Evolutionary conservation across 2,113 vertebrate species (phyloP), one percentile per base, ranked within the genome.

Genomic region (Camelus dromedarius): DNA sequence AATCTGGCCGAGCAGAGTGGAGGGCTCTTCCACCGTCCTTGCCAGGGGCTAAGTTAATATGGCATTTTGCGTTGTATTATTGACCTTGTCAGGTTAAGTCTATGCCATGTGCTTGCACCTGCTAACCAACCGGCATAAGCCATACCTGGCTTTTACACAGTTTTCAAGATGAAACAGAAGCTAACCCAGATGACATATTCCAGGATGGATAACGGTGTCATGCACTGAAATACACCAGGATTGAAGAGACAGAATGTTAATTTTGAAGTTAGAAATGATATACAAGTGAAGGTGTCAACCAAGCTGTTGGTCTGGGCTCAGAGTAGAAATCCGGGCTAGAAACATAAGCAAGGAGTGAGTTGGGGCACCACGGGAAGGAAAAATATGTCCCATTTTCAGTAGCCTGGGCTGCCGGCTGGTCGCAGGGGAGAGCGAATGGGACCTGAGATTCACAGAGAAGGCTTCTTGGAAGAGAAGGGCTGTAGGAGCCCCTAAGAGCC

Each of bases 401-500:
- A 16, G 16, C 22, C 0, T 11, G n/a, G 11, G 77, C 10, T 4
- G 28, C 19, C 0, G 7, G 13, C 18, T 2, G 8, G 14, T 7
- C 26, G 16, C 1, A 10, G 16, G 0, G 14, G 54, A 64, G 14
- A 48, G 13, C 0, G 0, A 26, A 3, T 0, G 0, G 24, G 3
- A 16, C 5, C 24, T 4, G 35, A 35, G n/a, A 62, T 13, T 32
- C 82, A 80, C 62, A 48, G 4, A 35, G 16, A 69, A 62, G 46
- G 3, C 32, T 77, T 72, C 81, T 13, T 48, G 19, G 46, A 86
- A 42, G 48, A 80, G 20, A 19, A 10, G 30, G 28, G 22, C 54
- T 50, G 3, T 2, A 5, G 11, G 46, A 54, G 6, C 35, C 81
- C 10, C 35, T 15, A 54, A 75, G 62, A 35, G 35, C 35, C 22